Conservation (phyloP, 1,140 invertebrate species). For the Subanguina moxae region DNA sequence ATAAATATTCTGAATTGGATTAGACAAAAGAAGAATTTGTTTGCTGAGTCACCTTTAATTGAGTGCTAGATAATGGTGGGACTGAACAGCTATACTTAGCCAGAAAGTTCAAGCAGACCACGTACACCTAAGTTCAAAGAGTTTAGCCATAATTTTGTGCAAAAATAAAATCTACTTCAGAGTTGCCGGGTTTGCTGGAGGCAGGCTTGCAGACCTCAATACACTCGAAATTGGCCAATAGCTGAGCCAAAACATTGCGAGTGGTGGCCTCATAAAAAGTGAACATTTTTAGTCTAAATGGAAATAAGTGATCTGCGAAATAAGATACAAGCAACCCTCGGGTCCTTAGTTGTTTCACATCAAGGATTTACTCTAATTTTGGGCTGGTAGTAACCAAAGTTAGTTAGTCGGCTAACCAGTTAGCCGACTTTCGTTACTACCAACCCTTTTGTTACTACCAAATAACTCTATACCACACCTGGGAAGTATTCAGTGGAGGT, state of each 20-base stretch:
- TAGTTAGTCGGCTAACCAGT: no score
- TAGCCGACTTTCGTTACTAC: no score
- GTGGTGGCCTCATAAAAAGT: conserved; percentile 26
- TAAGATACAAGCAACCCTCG: no score
- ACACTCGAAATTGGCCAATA: conserved; percentile 11
- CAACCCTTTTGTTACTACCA: no score
- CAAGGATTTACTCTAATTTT: no score
- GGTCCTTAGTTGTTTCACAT: no score
- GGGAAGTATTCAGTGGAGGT: conserved; percentile 37
- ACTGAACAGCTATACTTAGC: not conserved
- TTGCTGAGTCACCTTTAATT: conserved; percentile 18
- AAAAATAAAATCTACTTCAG: conserved; percentile 28
- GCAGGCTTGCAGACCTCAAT: conserved; percentile 27
- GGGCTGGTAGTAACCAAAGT: no score
- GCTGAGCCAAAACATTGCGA: conserved; percentile 8
- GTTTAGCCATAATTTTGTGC: not conserved
- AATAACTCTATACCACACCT: no score
- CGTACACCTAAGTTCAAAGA: conserved; percentile 23
- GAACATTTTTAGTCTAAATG: conserved; percentile 38
- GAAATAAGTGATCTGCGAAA: no score
- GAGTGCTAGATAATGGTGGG: not conserved
- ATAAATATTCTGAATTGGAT: conserved; percentile 11
- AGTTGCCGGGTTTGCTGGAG: conserved; percentile 39
- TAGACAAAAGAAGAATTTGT: conserved; percentile 17
- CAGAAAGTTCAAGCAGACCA: conserved; percentile 30